Evolutionary conservation across 2,888 invertebrate genomes (phyloP), one percentile per base, ranked within the genome.

Genomic region (Drosophila prostipennis): DNA sequence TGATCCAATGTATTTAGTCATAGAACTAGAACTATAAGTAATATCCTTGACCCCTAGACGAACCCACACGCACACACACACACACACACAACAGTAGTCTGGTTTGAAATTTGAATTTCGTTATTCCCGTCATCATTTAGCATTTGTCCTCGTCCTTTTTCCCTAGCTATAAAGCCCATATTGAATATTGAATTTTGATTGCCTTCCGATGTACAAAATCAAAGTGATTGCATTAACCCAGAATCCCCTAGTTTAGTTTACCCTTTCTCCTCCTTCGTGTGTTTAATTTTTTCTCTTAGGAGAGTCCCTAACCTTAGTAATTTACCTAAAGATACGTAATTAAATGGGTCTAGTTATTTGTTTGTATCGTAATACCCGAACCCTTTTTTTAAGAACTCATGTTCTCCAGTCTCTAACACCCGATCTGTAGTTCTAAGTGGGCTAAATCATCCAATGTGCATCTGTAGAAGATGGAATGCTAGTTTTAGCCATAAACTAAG

Each of bases 1-100:
- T 23, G 39, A 65, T 79, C 71, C 79, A 74, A 39, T 80, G 70
- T 80, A 67, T 57, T 71, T 81, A 85, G 77, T 54, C 55, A 32
- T 78, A 39, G 74, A 83, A 71, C 55, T 78, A 87, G 59, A 57
- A 57, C 45, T 61, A 39, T 72, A 68, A 68, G 67, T 68, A 49
- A 49, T 46, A 45, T 55, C 32, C 55, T 3, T 2, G 48, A 48
- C n/a, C 36, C 54, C 54, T 36, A 43, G 29, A 51, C 16, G 52
- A 55, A 32, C 11, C 36, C 13, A 39, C 34, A 16, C 37, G 19
- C 26, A 49, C 19, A 13, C 45, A 11, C 42, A 36, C n/a, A 19
- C 39, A 60, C 51, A 60, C 60, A 54, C 54, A 19, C 19, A 19
- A 1, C 2, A 19, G 59, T 85, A 82, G 82, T 70, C 63, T 69